A percentile compares a stretch with the other conserved stretches of the same genome.
These are phyloP conservation scores for Psittacula echo DNA, from an alignment of 2,797 vertebrate species.

Conservation along the genomic window DNA sequence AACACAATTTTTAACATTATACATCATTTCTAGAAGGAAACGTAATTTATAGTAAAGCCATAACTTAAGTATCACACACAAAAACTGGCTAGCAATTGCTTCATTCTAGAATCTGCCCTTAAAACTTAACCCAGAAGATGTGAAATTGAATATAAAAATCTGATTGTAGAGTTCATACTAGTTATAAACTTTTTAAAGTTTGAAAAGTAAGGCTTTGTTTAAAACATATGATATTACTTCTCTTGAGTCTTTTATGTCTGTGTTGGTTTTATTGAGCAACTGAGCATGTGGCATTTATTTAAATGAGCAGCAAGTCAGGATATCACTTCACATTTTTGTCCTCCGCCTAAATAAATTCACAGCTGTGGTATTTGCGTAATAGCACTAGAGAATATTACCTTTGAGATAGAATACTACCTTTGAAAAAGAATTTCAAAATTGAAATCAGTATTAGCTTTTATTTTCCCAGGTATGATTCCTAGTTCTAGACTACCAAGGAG, in stretches of 20 bases:
- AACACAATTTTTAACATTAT: not conserved
- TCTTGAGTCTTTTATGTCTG: not conserved
- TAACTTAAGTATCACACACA: not conserved
- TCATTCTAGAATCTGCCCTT: not conserved
- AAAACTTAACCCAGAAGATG: not conserved
- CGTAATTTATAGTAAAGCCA: not conserved
- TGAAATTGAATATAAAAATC: not conserved
- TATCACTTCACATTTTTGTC: not conserved
- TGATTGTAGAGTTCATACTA: not conserved
- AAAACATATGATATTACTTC: not conserved
- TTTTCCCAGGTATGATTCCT: not conserved
- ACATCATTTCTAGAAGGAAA: not conserved
- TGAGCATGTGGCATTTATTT: not conserved
- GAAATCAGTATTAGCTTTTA: not conserved
- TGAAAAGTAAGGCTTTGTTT: not conserved
- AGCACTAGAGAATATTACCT: not conserved
- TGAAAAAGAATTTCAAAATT: not conserved
- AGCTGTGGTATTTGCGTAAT: not conserved
- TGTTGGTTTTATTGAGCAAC: not conserved
- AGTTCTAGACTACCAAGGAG: not conserved
- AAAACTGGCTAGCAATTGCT: not conserved
- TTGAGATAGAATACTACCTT: not conserved
- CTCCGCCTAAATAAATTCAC: not conserved
- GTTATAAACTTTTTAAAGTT: not conserved
- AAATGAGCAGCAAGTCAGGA: not conserved